Evolutionary conservation across 2,113 vertebrate genomes (phyloP), one percentile per base, ranked within the genome.

Genomic region (Poicephalus meyeri): DNA sequence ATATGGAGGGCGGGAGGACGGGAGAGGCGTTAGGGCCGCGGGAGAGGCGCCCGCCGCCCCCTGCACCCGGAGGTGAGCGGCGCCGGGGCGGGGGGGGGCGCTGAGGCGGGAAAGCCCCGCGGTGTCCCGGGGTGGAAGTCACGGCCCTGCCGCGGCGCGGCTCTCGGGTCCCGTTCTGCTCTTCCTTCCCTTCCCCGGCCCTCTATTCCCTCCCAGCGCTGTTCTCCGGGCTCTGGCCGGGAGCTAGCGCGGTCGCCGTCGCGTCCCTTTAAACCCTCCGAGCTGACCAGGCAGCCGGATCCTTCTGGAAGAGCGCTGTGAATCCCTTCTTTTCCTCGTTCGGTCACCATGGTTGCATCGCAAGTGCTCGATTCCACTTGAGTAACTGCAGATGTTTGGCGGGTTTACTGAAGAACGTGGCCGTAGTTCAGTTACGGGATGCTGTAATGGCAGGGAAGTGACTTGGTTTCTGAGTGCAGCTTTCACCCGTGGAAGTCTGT

Each of bases 271-370:
- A 28, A 76, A 60, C 1, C 52, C 41, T 11, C 41, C 86, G 3
- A 5, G 58, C 49, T 58, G 81, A 14, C 35, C 0, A 10, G 83
- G 46, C 68, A n/a, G 13, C 56, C 55, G 52, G 65, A 78, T 88
- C 72, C 69, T 90, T 63, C 79, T 88, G 74, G 49, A 61, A 66
- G 33, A 33, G 60, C 8, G 33, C 46, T 8, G 33, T 16, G 80
- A 46, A 65, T 65, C 76, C 68, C 42, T 55, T 7, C 33, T 58
- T 64, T 33, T 42, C 65, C 65, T 37, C 55, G 14, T 52, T 49
- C 63, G 3, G 60, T 94, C 92, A 55, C 91, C 94, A 78, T 93
- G 92, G 92, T 56, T 93, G 88, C 88, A 44, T 91, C 25, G 72
- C 76, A 9, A 63, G 71, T 61, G 77, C 71, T 80, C 28, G 8